Evolutionary conservation across 2,888 invertebrate genomes (phyloP).

Genomic region (Rhimphoctona megacephalus): DNA sequence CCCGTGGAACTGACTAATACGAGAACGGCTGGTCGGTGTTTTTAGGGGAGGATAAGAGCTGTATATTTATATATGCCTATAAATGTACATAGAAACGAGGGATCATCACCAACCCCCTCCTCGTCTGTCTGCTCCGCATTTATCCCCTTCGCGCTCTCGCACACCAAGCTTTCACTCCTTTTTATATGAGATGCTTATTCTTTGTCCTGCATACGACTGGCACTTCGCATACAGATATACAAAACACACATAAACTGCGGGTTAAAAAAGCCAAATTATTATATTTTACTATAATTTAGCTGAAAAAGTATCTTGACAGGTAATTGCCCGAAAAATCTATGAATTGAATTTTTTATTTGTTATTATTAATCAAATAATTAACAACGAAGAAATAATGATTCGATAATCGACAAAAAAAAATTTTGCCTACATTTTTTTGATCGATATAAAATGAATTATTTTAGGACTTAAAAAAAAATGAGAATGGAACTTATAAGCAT

Average conservation of each 20-base stretch:
- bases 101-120: constrained; percentile 54
- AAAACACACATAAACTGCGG: background rate
- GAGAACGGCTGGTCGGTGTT: constrained; percentile 71
- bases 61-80: constrained; percentile 15
- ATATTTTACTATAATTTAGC: background rate
- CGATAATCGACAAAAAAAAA: too few species aligned
- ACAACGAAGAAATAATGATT: too few species aligned
- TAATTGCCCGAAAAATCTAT: background rate
- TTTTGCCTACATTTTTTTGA: too few species aligned
- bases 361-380: background rate
- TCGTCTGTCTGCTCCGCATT: constrained; percentile 27
- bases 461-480: too few species aligned
- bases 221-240: background rate
- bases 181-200: constrained; percentile 29
- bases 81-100: constrained; percentile 30
- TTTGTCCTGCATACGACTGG: constrained; percentile 29
- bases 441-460: too few species aligned
- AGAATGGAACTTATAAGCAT: too few species aligned
- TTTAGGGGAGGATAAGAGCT: constrained; percentile 36
- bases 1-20: constrained; percentile 82
- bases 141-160: constrained; percentile 41
- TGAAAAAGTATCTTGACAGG: background rate
- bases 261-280: background rate
- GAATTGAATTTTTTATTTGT: background rate
- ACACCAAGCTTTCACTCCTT: constrained; percentile 39